Base-by-base conservation (phyloP, 2,888 invertebrate genomes). In the Rhamnusium bicolor region DNA sequence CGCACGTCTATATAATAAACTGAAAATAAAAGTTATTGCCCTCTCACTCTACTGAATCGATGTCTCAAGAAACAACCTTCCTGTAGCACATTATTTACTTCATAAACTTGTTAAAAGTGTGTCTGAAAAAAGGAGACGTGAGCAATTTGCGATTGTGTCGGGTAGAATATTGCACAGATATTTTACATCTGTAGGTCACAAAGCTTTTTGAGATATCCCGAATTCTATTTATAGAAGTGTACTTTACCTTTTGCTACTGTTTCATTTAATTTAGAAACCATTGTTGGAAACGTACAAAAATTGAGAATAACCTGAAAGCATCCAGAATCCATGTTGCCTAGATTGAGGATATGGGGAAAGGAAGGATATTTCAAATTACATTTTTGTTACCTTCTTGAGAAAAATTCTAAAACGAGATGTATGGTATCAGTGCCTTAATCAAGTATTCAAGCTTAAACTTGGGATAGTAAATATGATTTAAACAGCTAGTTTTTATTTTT, bases 171-270 rank as follows among this genome's bases (percentile, higher is more conserved):
- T 56, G 67, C 46, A 12, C 53, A 16, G 65, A 24, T 56, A 67
- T 67, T 67, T 56, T 54, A 67, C 67, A 67, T 67, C 56, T 67
- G 67, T 40, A 56, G 67, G 40, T 21, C 16, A 21, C 29, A 46
- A 56, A 46, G 67, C 67, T 24, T 56, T 56, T 67, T 56, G 56
- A 56, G 27, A 67, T 40, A 56, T 56, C 18, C 54, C 40, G 46
- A 21, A 18, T 56, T 56, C 67, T 67, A 67, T 67, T 67, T 67
- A 67, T 67, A 67, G 67, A 54, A 56, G 40, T 56, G 67, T 56
- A 56, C 40, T 46, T 18, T 21, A 16, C 47, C 32, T 32, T 10
- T 16, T 32, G 67, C 56, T 12, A 6, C 53, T 19, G 65, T 65
- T 65, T 53, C 53, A 27, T 53, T 65, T 54, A 54, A 54, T 65